These are phyloP conservation scores for Stenotaenia linearis DNA, from an alignment of 2,888 invertebrate species.

Conservation along the genomic window DNA sequence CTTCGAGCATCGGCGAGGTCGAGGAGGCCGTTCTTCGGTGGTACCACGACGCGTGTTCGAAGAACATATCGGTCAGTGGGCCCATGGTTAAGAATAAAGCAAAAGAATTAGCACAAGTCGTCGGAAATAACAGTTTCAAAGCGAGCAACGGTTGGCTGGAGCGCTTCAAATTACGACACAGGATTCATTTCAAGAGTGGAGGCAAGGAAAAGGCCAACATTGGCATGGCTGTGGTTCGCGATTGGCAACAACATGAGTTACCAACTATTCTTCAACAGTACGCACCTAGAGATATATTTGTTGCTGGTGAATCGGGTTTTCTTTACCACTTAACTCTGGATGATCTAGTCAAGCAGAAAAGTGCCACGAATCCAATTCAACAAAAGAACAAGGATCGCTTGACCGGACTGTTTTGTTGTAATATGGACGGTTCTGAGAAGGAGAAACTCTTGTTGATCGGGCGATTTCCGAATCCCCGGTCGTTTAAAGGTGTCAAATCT, in stretches of 20 bases:
- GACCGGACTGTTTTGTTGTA: conserved; percentile 26
- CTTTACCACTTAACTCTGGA: conserved; percentile 17
- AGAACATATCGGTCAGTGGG: conserved; percentile 30
- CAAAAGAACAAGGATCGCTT: conserved; percentile 29
- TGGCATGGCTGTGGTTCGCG: conserved; percentile 29
- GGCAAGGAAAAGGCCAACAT: conserved; percentile 31
- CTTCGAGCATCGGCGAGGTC: conserved; percentile 19
- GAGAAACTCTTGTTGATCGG: conserved; percentile 27
- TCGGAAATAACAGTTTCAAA: conserved; percentile 26
- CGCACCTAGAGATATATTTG: conserved; percentile 28
- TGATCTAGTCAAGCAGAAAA: conserved; percentile 24
- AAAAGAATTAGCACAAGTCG: conserved; percentile 27
- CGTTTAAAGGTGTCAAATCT: conserved; percentile 29
- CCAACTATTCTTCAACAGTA: conserved; percentile 29
- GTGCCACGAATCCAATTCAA: not conserved
- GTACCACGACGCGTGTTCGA: conserved; percentile 28
- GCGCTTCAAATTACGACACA: conserved; percentile 24
- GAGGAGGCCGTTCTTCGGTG: conserved; percentile 29
- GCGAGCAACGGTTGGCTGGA: conserved; percentile 31
- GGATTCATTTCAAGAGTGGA: conserved; percentile 21
- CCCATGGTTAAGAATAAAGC: conserved; percentile 29
- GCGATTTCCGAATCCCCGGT: conserved; percentile 23
- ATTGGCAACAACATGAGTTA: conserved; percentile 31
- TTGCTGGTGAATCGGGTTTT: conserved; percentile 30
- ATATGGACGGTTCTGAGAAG: conserved; percentile 31